A percentile compares a stretch with the other conserved stretches of the same genome.
These are phyloP conservation scores for Resseliella maxima DNA, from an alignment of 2,888 invertebrate genomes.

Conservation along the genomic window DNA sequence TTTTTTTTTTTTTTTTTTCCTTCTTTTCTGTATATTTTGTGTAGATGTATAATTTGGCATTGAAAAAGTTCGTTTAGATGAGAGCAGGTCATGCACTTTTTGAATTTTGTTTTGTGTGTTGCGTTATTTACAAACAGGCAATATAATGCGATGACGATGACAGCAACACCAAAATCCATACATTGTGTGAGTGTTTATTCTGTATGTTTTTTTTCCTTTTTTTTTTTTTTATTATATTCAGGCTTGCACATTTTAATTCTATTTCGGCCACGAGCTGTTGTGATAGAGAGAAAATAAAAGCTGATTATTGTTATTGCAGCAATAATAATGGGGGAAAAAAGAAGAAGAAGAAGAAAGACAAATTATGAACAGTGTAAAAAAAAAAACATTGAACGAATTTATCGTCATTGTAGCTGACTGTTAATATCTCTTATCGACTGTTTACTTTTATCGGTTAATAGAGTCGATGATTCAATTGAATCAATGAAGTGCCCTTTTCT, in stretches of 20 bases:
- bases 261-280: background rate
- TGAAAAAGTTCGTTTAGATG: slow-evolving; percentile 53
- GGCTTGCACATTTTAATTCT: slow-evolving; percentile 31
- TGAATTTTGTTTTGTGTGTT: slow-evolving; percentile 10
- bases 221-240: background rate
- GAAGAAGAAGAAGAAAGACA: background rate
- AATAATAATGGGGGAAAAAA: slow-evolving; percentile 1
- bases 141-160: slow-evolving; percentile 14
- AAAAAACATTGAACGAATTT: background rate
- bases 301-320: background rate
- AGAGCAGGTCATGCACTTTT: slow-evolving; percentile 51
- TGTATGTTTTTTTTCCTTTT: too few relatives aligned
- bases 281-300: background rate
- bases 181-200: too few relatives aligned
- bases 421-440: too few relatives aligned
- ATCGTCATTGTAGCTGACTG: background rate
- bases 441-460: slow-evolving; percentile 46
- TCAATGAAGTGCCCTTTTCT: background rate
- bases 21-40: too few relatives aligned
- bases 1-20: too few relatives aligned
- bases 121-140: slow-evolving; percentile 47
- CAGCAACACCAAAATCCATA: background rate
- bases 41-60: slow-evolving; percentile 39
- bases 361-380: background rate
- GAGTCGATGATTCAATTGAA: background rate